Conservation (phyloP, 2,797 vertebrate species). For the Malurus splendens region DNA sequence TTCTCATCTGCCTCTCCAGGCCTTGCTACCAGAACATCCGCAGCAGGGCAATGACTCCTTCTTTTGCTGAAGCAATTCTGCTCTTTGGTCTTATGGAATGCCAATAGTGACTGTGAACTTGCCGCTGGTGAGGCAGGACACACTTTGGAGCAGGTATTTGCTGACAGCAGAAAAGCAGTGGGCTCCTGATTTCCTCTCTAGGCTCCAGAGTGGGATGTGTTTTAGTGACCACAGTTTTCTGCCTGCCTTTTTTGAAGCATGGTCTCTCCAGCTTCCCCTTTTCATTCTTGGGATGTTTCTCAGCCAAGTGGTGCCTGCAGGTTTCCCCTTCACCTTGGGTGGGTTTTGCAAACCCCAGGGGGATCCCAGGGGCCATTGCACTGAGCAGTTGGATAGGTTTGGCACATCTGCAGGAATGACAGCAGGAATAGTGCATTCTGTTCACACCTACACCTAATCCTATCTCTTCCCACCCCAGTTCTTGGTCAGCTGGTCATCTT, state of each 20-base stretch:
- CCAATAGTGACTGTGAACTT: background rate
- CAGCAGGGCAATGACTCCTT: background rate
- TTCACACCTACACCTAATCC: background rate
- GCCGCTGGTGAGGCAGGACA: background rate
- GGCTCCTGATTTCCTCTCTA: background rate
- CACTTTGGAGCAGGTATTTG: background rate
- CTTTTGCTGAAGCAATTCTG: background rate
- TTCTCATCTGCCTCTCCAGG: background rate
- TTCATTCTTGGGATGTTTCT: background rate
- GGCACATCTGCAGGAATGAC: background rate
- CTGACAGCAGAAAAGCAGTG: background rate
- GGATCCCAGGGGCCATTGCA: background rate
- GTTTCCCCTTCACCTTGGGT: background rate
- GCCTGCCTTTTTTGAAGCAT: background rate
- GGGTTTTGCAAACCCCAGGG: background rate
- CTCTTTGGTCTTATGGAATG: background rate
- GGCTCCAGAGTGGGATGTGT: background rate
- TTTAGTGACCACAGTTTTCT: background rate
- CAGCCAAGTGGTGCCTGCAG: background rate
- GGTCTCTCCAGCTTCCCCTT: background rate
- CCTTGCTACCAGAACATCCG: background rate
- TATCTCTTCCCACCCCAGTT: background rate
- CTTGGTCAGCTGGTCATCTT: background rate
- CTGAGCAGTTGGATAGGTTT: background rate
- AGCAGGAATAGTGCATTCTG: background rate